Evolutionary conservation across 2,888 invertebrate genomes (phyloP), one percentile per base, ranked within the genome.

Genomic region (Resseliella maxima): DNA sequence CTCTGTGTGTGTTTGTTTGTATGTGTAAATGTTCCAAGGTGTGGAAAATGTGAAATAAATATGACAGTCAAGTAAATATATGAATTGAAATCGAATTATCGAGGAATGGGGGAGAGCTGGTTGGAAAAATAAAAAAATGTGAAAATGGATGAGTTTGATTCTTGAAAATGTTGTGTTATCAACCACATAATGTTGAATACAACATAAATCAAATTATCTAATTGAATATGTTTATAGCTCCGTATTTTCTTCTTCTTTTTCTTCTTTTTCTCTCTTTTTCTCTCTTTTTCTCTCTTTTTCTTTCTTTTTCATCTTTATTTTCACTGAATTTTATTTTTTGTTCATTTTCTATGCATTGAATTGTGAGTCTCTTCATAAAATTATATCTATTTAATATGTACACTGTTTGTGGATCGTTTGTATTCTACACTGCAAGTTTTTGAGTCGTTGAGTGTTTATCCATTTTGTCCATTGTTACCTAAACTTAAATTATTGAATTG

Each of bases 401-500:
- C 59, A 59, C 59, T 24, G 10, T 50, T n/a, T n/a, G n/a, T n/a
- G n/a, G n/a, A n/a, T n/a, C n/a, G n/a, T n/a, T n/a, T n/a, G n/a
- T n/a, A n/a, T 3, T 24, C 5, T 50, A 50, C 0, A 24, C 59
- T 59, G 59, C 24, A n/a, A 24, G 6, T 41, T 12, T 41, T 10
- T 21, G 24, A 24, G 3, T 59, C 24, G 1, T 72, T 31, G 27
- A n/a, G 1, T 36, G 24, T 38, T 83, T 83, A 5, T 38, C 24
- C 38, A 38, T 21, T 38, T 35, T 64, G 6, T 36, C 81, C 12
- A 2, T 31, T 24, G n/a, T 36, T 83, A 83, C 38, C 24, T 83
- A 83, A 83, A 21, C 36, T 83, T 72, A 72, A 72, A 72, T 83
- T 83, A 83, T 83, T 38, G 83, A 83, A 83, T 83, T 83, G 83